phyloP scores from a whole-genome alignment of 2,113 vertebrate genomes.

The Bos javanicus region DNA sequence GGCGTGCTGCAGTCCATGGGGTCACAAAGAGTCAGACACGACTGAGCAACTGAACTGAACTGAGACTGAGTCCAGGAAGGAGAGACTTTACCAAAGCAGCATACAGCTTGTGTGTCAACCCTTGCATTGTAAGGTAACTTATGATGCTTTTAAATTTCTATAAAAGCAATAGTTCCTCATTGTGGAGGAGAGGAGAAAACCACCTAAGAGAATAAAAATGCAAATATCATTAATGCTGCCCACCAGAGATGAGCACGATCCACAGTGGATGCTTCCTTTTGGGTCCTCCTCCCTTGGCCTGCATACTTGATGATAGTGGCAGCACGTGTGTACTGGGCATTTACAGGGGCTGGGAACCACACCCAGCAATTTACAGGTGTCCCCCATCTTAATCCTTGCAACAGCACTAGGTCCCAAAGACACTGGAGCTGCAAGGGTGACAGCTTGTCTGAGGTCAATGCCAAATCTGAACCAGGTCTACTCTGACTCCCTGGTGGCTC shows the following conservation, averaged over 20 bases:
- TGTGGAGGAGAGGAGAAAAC: background rate
- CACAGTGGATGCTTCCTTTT: background rate
- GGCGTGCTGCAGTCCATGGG: background rate
- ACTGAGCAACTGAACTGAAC: background rate
- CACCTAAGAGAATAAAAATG: background rate
- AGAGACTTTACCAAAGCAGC: background rate
- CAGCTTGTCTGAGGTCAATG: background rate
- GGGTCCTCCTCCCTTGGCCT: background rate
- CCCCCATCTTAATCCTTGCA: background rate
- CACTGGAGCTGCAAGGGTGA: background rate
- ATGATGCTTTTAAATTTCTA: background rate
- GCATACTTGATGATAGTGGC: background rate
- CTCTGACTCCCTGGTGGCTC: background rate
- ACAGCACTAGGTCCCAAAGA: background rate
- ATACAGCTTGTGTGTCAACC: background rate
- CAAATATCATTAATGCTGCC: background rate
- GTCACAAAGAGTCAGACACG: fast-evolving
- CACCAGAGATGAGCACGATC: background rate
- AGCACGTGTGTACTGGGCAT: background rate
- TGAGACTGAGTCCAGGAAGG: background rate
- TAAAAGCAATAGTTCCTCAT: background rate
- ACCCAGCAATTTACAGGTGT: background rate
- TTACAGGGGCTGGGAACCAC: background rate
- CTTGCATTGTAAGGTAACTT: background rate
- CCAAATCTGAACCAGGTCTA: background rate